Evolutionary conservation across 1,140 invertebrate species (phyloP).

Genomic region (Teleopsis dalmanni): DNA sequence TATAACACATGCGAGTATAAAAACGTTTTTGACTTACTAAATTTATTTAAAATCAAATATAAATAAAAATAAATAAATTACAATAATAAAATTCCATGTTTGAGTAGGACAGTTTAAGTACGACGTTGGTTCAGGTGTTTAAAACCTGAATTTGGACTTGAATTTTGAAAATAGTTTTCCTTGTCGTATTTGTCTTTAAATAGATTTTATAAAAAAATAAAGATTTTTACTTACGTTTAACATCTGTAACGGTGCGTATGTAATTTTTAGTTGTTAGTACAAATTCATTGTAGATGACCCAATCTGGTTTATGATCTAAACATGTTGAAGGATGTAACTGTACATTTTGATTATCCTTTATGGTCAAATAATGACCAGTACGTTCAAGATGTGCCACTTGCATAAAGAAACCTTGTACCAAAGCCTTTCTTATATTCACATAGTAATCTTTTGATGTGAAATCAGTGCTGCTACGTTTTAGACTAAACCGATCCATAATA

Average conservation of each 20-base stretch:
- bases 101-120: too few relatives aligned
- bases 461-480: slow-evolving; percentile 93
- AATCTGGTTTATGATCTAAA: slow-evolving; percentile 98
- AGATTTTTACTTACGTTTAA: slow-evolving; percentile 77
- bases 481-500: slow-evolving; percentile 76
- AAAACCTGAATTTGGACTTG: too few relatives aligned
- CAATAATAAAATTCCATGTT: slow-evolving; percentile 12
- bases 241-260: slow-evolving; percentile 96
- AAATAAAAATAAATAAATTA: neutral
- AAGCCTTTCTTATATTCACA: slow-evolving; percentile 95
- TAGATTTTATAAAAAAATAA: neutral
- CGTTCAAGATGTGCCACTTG: slow-evolving; percentile 96
- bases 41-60: neutral
- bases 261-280: slow-evolving; percentile 99
- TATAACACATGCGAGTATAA: too few relatives aligned
- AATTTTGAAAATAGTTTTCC: too few relatives aligned
- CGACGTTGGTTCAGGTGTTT: too few relatives aligned
- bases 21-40: too few relatives aligned
- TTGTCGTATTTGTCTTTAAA: slow-evolving; percentile 1
- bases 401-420: slow-evolving; percentile 99
- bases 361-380: slow-evolving; percentile 94
- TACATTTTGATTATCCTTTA: slow-evolving; percentile 98
- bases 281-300: slow-evolving; percentile 99
- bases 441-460: slow-evolving; percentile 99
- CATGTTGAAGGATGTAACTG: slow-evolving; percentile 98